Conservation (phyloP, 2,113 vertebrate species). For the Gobio gobio region DNA sequence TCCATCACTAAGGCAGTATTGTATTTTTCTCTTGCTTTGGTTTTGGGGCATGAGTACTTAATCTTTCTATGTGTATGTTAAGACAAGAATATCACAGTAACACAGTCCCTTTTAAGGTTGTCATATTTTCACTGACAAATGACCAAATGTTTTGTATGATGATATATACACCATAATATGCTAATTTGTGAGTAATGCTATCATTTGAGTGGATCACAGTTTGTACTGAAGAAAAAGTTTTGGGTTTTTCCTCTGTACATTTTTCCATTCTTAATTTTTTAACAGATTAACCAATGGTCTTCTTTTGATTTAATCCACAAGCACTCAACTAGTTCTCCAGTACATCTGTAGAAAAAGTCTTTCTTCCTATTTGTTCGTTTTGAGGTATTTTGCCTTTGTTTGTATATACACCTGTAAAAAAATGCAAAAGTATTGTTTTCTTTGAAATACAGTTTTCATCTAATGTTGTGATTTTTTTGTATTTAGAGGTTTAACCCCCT, state of each 20-base stretch:
- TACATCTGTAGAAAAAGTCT: conserved; percentile 75
- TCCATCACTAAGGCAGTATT: conserved; percentile 48
- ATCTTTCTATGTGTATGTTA: conserved; percentile 40
- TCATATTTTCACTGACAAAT: conserved; percentile 48
- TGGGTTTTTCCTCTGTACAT: conserved; percentile 61
- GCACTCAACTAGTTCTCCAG: conserved; percentile 75
- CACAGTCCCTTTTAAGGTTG: conserved; percentile 47
- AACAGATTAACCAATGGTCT: conserved; percentile 59
- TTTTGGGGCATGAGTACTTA: conserved; percentile 45
- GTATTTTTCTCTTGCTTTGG: conserved; percentile 44
- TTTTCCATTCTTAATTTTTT: conserved; percentile 81
- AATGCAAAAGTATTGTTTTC: conserved; percentile 88
- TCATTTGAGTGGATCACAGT: conserved; percentile 37
- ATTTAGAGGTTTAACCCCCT: conserved; percentile 91
- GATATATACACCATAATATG: conserved; percentile 43
- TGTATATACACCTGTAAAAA: conserved; percentile 91
- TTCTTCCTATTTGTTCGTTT: conserved; percentile 68
- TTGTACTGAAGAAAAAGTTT: conserved; percentile 29
- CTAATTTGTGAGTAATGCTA: conserved; percentile 45
- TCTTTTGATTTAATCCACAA: conserved; percentile 72
- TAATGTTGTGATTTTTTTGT: conserved; percentile 90
- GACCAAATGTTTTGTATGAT: conserved; percentile 52
- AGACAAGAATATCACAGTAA: conserved; percentile 31
- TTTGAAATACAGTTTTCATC: conserved; percentile 93
- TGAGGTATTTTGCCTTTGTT: conserved; percentile 86